Percentiles rank a stretch among this genome's conserved stretches.
phyloP scores from a whole-genome alignment of 2,113 vertebrate genomes.

The Acinonyx jubatus region DNA sequence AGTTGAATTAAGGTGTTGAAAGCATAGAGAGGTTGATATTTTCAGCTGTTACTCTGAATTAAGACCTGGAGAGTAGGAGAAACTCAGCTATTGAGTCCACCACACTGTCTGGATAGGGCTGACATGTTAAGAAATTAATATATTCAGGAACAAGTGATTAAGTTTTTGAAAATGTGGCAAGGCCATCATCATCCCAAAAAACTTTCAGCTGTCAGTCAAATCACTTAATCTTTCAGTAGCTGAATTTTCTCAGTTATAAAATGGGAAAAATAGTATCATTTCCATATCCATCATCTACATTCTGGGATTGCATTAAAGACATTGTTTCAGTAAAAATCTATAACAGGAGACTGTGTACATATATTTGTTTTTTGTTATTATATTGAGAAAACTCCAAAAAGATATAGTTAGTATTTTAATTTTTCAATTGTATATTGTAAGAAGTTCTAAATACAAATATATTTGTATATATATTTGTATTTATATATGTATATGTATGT shows the following conservation, averaged over 20 bases:
- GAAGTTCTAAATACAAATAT: background rate
- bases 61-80: background rate
- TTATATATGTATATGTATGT: too few relatives aligned
- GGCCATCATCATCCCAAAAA: background rate
- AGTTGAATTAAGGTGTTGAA: constrained; percentile 39
- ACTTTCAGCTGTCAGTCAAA: background rate
- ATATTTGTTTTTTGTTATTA: background rate
- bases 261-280: background rate
- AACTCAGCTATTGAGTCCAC: background rate
- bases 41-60: background rate
- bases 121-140: background rate
- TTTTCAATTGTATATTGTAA: background rate
- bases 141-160: constrained; percentile 43
- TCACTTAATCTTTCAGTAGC: background rate
- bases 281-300: background rate
- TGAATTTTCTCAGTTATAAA: constrained; percentile 32
- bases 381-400: background rate
- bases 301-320: background rate
- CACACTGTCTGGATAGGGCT: background rate
- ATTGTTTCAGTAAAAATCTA: constrained; percentile 12
- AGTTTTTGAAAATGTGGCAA: constrained; percentile 10
- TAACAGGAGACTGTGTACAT: background rate
- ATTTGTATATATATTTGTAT: too few relatives aligned
- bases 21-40: constrained; percentile 31
- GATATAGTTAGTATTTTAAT: background rate